Conservation (phyloP, 1,140 invertebrate genomes). For the Megathymus violae region DNA sequence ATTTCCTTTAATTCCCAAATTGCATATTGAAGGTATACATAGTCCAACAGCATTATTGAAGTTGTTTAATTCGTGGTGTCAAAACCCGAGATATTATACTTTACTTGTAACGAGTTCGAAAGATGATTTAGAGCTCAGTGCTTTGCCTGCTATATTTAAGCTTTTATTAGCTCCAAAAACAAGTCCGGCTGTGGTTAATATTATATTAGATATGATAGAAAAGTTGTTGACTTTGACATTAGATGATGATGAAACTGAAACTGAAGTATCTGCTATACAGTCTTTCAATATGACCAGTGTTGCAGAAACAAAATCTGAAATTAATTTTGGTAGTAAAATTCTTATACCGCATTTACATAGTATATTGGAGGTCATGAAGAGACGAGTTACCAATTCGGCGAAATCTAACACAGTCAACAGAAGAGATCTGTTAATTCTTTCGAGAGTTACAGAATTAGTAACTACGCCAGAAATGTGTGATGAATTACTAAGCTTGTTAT, state of each 20-base stretch:
- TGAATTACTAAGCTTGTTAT: constrained; percentile 87
- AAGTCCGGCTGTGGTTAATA: constrained; percentile 86
- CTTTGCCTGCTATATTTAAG: constrained; percentile 87
- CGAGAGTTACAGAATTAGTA: constrained; percentile 90
- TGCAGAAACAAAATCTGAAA: constrained; percentile 59
- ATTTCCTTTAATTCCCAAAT: constrained; percentile 91
- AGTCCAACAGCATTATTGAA: constrained; percentile 92
- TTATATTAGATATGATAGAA: constrained; percentile 91
- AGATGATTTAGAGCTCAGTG: constrained; percentile 76
- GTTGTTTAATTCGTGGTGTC: constrained; percentile 90
- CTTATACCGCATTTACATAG: constrained; percentile 89
- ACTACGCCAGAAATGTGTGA: constrained; percentile 87
- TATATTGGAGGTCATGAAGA: constrained; percentile 89
- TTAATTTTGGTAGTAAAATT: constrained; percentile 90
- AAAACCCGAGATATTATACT: constrained; percentile 89
- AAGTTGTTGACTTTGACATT: constrained; percentile 88
- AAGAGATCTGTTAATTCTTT: constrained; percentile 91
- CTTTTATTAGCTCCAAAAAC: constrained; percentile 88
- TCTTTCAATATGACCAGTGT: constrained; percentile 52
- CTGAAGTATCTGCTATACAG: constrained; percentile 67
- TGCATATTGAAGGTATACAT: constrained; percentile 92
- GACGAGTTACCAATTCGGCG: constrained; percentile 84
- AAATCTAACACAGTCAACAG: constrained; percentile 85
- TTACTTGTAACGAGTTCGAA: constrained; percentile 87
- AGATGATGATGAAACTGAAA: constrained; percentile 79